A percentile compares a stretch with the other conserved stretches of the same genome.
These are phyloP conservation scores for Aplochiton taeniatus DNA, from an alignment of 2,797 vertebrate genomes.

Conservation along the genomic window DNA sequence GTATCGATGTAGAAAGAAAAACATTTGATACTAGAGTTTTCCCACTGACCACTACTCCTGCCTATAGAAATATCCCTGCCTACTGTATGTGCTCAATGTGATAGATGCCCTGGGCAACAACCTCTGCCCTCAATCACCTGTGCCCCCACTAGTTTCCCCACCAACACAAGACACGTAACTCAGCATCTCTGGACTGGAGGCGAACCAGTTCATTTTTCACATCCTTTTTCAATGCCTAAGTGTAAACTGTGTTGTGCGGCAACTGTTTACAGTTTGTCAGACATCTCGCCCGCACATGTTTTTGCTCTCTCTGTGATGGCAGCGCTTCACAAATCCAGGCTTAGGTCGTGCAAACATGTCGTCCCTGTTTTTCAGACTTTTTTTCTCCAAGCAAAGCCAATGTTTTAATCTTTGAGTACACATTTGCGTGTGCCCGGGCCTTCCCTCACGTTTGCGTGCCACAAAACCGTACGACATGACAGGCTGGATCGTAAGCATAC, in stretches of 20 bases:
- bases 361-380: constrained; percentile 52
- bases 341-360: constrained; percentile 77
- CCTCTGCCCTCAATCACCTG: constrained; percentile 11
- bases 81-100: too few species aligned
- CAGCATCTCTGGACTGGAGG: constrained; percentile 26
- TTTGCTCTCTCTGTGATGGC: constrained; percentile 63
- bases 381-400: too few species aligned
- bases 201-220: constrained; percentile 49
- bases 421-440: too few species aligned
- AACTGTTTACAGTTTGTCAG: constrained; percentile 75
- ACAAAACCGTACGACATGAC: constrained; percentile 50
- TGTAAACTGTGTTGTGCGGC: constrained; percentile 64
- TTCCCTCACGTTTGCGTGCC: constrained; percentile 37
- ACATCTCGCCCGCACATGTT: constrained; percentile 69
- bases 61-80: too few species aligned
- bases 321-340: constrained; percentile 72
- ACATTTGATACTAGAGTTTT: too few species aligned
- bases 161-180: constrained; percentile 48
- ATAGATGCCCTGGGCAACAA: too few species aligned
- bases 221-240: constrained; percentile 73
- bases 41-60: too few species aligned
- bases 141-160: constrained; percentile 4
- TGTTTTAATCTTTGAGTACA: constrained; percentile 56
- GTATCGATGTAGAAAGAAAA: too few species aligned
- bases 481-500: constrained; percentile 45